Evolutionary conservation across 2,888 invertebrate genomes (phyloP), one percentile per base, ranked within the genome.

Genomic region (Xestia ashworthii): DNA sequence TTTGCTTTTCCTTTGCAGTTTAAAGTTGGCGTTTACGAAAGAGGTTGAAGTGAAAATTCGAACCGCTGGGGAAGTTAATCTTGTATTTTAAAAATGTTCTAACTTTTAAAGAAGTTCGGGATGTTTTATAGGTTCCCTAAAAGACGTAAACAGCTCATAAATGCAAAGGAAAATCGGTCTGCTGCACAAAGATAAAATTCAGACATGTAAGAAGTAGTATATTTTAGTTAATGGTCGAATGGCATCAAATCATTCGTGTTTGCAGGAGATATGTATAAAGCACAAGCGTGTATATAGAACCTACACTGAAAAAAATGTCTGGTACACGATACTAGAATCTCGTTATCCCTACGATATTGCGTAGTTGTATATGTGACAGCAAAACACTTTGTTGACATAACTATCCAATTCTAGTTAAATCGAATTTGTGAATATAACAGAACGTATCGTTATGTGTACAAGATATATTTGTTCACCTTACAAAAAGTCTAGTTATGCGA

Each of bases 1-100:
- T 80, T 88, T 80, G 80, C 78, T 74, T 73, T 88, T 71, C 77
- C 74, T 81, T 78, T 80, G 77, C 76, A 82, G 74, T 66, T 86
- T 78, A 67, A 81, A 83, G 72, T 80, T 84, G 53, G 75, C 66
- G 72, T 80, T 79, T 74, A 46, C 69, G 73, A 81, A 87, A 87
- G 83, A 83, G 78, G 84, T 78, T 71, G 74, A 75, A 78, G 64
- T 76, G 75, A 76, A 62, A 82, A 69, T 73, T 83, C 66, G 16
- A 55, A 71, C 60, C 74, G 65, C 58, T 62, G 46, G 25, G 22
- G 65, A 66, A 70, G 60, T 83, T 71, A 44, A 48, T 77, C 14
- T 78, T 48, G 60, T 46, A 69, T 69, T 75, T 70, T 53, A 14
- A 64, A 50, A 46, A 11, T 32, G 22, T 50, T 46, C 0, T n/a